Evolutionary conservation across 2,888 invertebrate species (phyloP), one percentile per base, ranked within the genome.

Genomic region (Pardosa pseudoannulata): DNA sequence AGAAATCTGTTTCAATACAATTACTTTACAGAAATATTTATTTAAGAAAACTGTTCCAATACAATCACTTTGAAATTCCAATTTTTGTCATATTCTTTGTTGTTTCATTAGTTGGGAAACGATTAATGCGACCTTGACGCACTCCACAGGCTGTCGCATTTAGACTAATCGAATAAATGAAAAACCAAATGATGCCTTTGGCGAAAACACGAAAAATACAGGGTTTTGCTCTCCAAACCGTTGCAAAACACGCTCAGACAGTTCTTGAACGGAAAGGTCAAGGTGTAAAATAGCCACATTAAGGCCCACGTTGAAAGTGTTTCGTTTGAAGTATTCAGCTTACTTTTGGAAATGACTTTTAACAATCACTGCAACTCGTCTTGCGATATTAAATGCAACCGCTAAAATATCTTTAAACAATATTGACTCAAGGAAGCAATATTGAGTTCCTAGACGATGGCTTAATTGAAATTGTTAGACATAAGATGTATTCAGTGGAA

Each of bases 191-290:
- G 46, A 46, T 46, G 46, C 9, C 16, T 6, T 16, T 16, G 46
- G 46, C 46, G 16, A 46, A 6, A 16, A 16, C 5, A 46, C 2
- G 9, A 36, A 46, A 46, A 46, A 46, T 46, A 16, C 16, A 2
- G 13, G 11, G 11, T 46, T 46, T 46, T 56, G 56, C 23, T 56
- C 56, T 23, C 56, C 23, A 56, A 56, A 23, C n/a, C 2, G 56
- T 56, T 56, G 23, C 23, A 23, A 19, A 23, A 56, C 56, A 2
- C 16, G 23, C 16, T 23, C 56, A 19, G 23, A 16, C 23, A 56
- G 36, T 23, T 56, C 56, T 46, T 46, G 11, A 56, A 23, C 16
- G 56, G 56, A 23, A 46, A 56, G 56, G 56, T 56, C 56, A 56
- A 56, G 56, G 56, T 56, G n/a, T 23, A 56, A 56, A 56, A 23